Percentiles rank a stretch among this genome's conserved stretches.
These are phyloP conservation scores for Drosophila paracracens DNA, from an alignment of 2,888 invertebrate genomes.

Conservation along the genomic window DNA sequence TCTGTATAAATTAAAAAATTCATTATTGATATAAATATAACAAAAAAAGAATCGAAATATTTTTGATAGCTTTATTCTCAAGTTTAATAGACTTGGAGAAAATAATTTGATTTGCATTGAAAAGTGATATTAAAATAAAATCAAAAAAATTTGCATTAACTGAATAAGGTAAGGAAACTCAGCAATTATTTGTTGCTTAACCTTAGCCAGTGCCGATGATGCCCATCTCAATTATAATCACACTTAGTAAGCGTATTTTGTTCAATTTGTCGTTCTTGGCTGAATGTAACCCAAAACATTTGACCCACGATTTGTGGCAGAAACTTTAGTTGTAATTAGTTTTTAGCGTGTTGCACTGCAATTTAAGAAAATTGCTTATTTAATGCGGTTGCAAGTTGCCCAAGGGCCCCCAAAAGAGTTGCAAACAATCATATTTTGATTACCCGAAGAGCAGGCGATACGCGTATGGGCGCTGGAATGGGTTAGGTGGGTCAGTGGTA, in stretches of 20 bases:
- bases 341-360: slow-evolving; percentile 70
- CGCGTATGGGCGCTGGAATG: background rate
- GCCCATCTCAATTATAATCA: background rate
- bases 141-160: too few species aligned
- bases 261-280: slow-evolving; percentile 10
- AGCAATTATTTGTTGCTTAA: background rate
- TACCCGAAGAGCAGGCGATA: slow-evolving; percentile 56
- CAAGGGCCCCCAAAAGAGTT: slow-evolving; percentile 58
- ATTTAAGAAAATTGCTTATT: slow-evolving; percentile 76
- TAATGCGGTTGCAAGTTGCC: slow-evolving; percentile 56
- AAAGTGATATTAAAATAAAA: too few species aligned
- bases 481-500: background rate
- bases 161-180: background rate
- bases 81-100: too few species aligned
- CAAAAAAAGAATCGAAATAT: background rate
- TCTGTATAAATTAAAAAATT: accelerated
- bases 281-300: slow-evolving; percentile 4
- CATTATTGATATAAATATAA: background rate
- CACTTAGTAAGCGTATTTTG: background rate
- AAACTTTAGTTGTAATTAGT: slow-evolving; percentile 65
- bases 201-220: background rate
- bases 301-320: slow-evolving; percentile 1
- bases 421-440: slow-evolving; percentile 78
- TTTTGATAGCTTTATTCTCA: too few species aligned
- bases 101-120: too few species aligned